Evolutionary conservation across 2,888 invertebrate genomes (phyloP), one percentile per base, ranked within the genome.

Genomic region (Nymphalis polychloros): DNA sequence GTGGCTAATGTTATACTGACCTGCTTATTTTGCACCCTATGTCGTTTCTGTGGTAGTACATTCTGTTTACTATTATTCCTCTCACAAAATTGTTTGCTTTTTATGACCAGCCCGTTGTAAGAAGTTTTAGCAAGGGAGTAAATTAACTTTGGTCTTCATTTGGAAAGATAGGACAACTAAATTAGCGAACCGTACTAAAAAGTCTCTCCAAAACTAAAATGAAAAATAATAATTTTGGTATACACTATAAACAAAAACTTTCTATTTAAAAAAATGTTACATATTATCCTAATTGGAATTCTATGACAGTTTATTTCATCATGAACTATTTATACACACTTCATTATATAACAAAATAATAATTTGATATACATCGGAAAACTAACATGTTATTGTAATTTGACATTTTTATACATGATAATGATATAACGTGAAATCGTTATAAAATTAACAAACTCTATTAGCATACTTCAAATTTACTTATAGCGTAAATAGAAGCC

Each of bases 401-500:
- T 27, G 27, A 10, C 13, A 23, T 41, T 13, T 41, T 41, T 41
- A 13, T 4, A 0, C 13, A 41, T 41, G 10, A 41, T 13, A 4
- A 41, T 41, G 4, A 13, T 13, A 10, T 41, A 13, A 41, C 10
- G 13, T 4, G 4, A 41, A 41, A 55, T 31, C 20, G 16, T 52
- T 16, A 6, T 52, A 27, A 52, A 23, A 41, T 41, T 52, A 55
- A 17, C 8, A 8, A 55, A 55, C 13, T 19, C 19, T 19, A 19
- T 57, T 5, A 57, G 19, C 7, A 57, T n/a, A 57, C 8, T 86
- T 92, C 91, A 61, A 90, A 90, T 76, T 90, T 92, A 83, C 92
- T 91, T 79, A 90, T 86, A 75, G 90, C 84, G 75, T 85, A 83
- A 80, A 87, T 84, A 66, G 94, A 95, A 19, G 98, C 99, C 19